These are phyloP conservation scores for Nomada hirtipes DNA, from an alignment of 2,888 invertebrate genomes.

Conservation along the genomic window DNA sequence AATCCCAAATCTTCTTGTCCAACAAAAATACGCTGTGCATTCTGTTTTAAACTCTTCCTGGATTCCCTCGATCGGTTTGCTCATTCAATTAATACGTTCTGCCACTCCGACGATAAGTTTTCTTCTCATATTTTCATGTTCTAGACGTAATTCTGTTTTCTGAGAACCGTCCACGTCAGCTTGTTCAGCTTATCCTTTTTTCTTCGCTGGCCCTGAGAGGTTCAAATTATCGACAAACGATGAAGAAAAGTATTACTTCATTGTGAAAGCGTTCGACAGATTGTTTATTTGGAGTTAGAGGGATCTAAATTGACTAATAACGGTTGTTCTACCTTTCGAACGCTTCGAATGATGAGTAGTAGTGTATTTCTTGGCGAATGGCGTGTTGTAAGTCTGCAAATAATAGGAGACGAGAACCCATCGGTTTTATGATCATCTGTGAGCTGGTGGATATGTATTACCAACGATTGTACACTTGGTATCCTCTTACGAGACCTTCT, in stretches of 20 bases:
- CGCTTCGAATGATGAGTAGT: neutral
- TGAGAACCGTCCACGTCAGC: neutral
- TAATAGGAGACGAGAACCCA: neutral
- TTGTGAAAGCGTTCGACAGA: neutral
- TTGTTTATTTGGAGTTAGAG: neutral
- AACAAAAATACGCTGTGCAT: too few species aligned
- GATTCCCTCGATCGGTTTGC: neutral
- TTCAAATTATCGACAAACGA: too few species aligned
- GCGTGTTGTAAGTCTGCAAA: constrained; percentile 30
- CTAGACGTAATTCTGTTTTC: neutral
- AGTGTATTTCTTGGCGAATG: neutral
- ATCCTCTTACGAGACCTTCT: too few species aligned
- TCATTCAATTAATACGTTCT: neutral
- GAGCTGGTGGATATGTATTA: neutral
- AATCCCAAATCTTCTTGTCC: too few species aligned
- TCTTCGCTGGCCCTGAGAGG: neutral
- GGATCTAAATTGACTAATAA: constrained; percentile 7
- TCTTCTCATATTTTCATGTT: neutral
- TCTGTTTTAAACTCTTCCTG: neutral
- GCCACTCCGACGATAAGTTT: neutral
- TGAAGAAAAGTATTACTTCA: too few species aligned
- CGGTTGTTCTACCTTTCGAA: constrained; percentile 5
- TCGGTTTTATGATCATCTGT: neutral
- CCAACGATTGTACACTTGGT: too few species aligned
- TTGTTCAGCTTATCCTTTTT: neutral